Conservation (phyloP, 2,888 invertebrate genomes). For the Eupithecia inturbata region DNA sequence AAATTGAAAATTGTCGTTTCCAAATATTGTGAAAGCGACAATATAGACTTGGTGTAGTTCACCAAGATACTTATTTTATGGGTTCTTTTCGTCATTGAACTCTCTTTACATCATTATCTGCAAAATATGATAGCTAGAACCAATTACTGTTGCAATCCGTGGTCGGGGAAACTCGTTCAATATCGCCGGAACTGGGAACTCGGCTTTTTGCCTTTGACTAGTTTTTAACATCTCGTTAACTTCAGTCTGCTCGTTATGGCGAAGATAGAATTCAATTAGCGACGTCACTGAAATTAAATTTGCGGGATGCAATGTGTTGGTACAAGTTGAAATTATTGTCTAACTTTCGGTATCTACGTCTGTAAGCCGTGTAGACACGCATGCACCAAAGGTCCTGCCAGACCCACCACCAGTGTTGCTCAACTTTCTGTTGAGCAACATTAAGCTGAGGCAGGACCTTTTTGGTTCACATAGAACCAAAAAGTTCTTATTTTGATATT, state of each 20-base stretch:
- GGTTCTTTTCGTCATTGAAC: neutral
- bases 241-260: slow-evolving; percentile 49
- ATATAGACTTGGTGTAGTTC: neutral
- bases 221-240: slow-evolving; percentile 58
- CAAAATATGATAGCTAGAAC: slow-evolving; percentile 11
- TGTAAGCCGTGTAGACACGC: too few relatives aligned
- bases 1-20: neutral
- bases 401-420: too few relatives aligned
- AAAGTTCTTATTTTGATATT: too few relatives aligned
- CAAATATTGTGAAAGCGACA: neutral
- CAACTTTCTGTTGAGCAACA: too few relatives aligned
- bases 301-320: slow-evolving; percentile 6
- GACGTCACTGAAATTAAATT: slow-evolving; percentile 31
- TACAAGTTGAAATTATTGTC: neutral
- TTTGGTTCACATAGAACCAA: too few relatives aligned
- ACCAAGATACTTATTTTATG: neutral
- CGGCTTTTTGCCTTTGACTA: slow-evolving; percentile 51
- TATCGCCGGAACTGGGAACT: slow-evolving; percentile 47
- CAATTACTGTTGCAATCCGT: slow-evolving; percentile 40
- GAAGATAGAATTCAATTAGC: slow-evolving; percentile 43
- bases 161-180: slow-evolving; percentile 41
- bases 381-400: too few relatives aligned
- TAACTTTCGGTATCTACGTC: neutral
- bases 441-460: too few relatives aligned
- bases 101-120: slow-evolving; percentile 10